Conservation (phyloP, 2,797 vertebrate species). For the Synaphobranchus kaupii region DNA sequence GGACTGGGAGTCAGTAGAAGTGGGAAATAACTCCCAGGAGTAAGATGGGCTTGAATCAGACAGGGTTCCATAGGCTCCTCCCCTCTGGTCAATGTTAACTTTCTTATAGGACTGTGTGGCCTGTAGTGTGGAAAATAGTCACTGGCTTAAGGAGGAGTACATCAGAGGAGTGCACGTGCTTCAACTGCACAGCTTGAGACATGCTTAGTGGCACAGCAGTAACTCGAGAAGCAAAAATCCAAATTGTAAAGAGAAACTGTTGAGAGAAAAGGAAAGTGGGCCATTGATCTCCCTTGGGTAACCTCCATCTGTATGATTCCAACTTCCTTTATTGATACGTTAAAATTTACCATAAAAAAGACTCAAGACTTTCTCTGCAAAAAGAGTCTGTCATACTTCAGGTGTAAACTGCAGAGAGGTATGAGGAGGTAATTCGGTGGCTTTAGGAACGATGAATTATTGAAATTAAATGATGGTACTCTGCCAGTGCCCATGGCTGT, state of each 20-base stretch:
- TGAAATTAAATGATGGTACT: slow-evolving; percentile 31
- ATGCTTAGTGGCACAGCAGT: background rate
- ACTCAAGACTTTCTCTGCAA: slow-evolving; percentile 17
- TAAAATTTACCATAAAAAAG: slow-evolving; percentile 2
- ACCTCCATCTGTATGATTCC: background rate
- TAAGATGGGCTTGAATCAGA: background rate
- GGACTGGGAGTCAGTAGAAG: background rate
- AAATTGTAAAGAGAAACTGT: background rate
- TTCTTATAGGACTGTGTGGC: background rate
- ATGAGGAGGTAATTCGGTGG: background rate
- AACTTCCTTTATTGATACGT: background rate
- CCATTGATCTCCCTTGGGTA: background rate
- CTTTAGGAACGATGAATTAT: slow-evolving; percentile 34
- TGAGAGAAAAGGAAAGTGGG: background rate
- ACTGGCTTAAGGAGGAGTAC: background rate
- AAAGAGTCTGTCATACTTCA: background rate
- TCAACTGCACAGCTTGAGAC: background rate
- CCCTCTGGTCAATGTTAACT: background rate
- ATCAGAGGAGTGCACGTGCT: background rate
- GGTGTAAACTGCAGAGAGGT: background rate
- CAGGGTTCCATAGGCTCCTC: background rate
- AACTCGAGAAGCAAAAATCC: background rate
- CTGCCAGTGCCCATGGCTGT: slow-evolving; percentile 14
- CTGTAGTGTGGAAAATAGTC: background rate
- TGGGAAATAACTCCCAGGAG: background rate